Conservation (phyloP, 2,888 invertebrate species). For the Eupeodes luniger region DNA sequence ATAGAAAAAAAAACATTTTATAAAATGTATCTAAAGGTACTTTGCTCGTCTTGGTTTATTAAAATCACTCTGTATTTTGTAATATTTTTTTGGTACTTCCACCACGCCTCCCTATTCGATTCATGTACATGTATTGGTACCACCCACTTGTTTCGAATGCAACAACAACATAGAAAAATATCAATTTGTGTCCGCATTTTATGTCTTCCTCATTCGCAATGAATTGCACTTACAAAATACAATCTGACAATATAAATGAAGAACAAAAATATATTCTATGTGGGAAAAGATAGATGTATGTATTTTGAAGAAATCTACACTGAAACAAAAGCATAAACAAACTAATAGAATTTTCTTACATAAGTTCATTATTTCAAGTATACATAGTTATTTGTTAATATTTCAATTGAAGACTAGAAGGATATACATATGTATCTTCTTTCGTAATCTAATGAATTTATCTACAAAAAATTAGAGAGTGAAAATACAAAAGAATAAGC, state of each 20-base stretch:
- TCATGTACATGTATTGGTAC: not conserved
- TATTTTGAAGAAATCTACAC: not conserved
- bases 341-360: not conserved
- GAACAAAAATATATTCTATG: slow-evolving; percentile 47
- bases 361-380: too few relatives aligned
- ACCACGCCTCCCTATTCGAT: slow-evolving; percentile 46
- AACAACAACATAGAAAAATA: slow-evolving; percentile 1
- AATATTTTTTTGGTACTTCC: slow-evolving; percentile 19
- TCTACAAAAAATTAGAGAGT: too few relatives aligned
- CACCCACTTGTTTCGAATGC: slow-evolving; percentile 40
- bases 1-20: not conserved
- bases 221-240: slow-evolving; percentile 37
- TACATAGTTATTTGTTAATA: too few relatives aligned
- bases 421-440: too few relatives aligned
- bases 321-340: not conserved
- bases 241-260: slow-evolving; percentile 60
- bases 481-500: not conserved
- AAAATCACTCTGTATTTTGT: slow-evolving; percentile 43
- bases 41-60: slow-evolving; percentile 34
- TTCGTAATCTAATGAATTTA: too few relatives aligned
- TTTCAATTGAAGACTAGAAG: too few relatives aligned
- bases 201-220: slow-evolving; percentile 55
- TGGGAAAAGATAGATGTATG: slow-evolving; percentile 52
- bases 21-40: not conserved
- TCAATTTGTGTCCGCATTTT: slow-evolving; percentile 55